These are phyloP conservation scores for Hydrocynus forskahlii DNA, from an alignment of 2,797 vertebrate genomes.

Conservation along the genomic window DNA sequence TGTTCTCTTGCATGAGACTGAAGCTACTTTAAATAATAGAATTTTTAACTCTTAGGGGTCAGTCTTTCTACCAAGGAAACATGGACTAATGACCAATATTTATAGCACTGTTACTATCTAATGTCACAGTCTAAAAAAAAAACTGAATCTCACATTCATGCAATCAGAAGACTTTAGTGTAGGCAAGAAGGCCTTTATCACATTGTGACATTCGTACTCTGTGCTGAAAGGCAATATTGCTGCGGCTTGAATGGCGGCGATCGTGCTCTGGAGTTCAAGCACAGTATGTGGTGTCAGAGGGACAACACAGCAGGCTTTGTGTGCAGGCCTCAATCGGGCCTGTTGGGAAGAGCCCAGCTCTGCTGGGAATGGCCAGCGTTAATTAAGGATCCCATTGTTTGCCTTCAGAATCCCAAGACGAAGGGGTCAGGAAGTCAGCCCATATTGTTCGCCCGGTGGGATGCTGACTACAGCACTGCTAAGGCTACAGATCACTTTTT, in stretches of 20 bases:
- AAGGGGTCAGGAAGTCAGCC: conserved; percentile 79
- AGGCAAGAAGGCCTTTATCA: conserved; percentile 30
- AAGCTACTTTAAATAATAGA: background rate
- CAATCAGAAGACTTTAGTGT: conserved; percentile 16
- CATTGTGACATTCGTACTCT: conserved; percentile 25
- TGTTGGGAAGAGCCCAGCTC: conserved; percentile 76
- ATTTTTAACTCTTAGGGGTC: too few species aligned
- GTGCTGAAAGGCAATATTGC: conserved; percentile 49
- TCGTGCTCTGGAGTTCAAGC: conserved; percentile 45
- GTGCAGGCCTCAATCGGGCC: conserved; percentile 74
- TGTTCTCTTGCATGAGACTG: background rate
- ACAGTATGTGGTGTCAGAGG: conserved; percentile 58
- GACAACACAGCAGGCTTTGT: conserved; percentile 81
- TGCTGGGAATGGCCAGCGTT: conserved; percentile 79
- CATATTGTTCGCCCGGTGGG: conserved; percentile 76
- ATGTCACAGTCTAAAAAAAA: conserved; percentile 18
- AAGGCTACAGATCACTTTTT: conserved; percentile 55
- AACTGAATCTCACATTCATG: conserved; percentile 39
- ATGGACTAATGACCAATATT: conserved; percentile 7
- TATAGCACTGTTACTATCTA: conserved; percentile 20
- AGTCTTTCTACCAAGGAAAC: conserved; percentile 28
- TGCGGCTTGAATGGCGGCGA: conserved; percentile 35
- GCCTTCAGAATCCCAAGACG: conserved; percentile 75
- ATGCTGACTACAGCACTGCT: conserved; percentile 73
- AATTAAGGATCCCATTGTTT: conserved; percentile 83